Percentiles rank a stretch among this genome's conserved stretches.
Conservation (phyloP, 1,140 invertebrate genomes). For the Dysdera silvatica region DNA sequence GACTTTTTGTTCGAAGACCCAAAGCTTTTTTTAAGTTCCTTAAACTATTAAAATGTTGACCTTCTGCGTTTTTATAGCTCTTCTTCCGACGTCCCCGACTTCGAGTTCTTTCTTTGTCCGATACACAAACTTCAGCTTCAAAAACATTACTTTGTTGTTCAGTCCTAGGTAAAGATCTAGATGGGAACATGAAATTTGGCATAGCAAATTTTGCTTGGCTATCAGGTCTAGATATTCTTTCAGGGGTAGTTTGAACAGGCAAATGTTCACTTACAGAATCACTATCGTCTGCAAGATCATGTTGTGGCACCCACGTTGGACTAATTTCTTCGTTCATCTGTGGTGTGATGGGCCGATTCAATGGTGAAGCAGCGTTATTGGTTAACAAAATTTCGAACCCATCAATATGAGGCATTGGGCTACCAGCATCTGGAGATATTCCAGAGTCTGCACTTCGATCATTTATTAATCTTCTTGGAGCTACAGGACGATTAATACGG, state of each 20-base stretch:
- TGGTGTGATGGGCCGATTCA: background rate
- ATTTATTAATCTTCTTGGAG: constrained; percentile 41
- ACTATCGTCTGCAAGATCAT: constrained; percentile 23
- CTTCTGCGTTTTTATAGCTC: constrained; percentile 11
- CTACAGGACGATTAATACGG: constrained; percentile 48
- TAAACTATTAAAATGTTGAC: constrained; percentile 20
- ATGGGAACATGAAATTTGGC: constrained; percentile 24
- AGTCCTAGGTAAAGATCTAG: constrained; percentile 12
- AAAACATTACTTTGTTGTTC: background rate
- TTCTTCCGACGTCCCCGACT: constrained; percentile 11
- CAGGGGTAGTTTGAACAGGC: background rate
- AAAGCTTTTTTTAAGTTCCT: constrained; percentile 24
- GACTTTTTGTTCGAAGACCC: constrained; percentile 10
- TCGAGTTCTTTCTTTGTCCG: constrained; percentile 11
- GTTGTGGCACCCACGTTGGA: constrained; percentile 17
- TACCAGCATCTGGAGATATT: constrained; percentile 61
- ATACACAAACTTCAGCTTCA: background rate
- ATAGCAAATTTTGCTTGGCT: constrained; percentile 18
- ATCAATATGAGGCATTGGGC: constrained; percentile 41
- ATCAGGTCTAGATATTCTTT: background rate
- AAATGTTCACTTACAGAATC: constrained; percentile 16
- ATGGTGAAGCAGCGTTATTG: constrained; percentile 1
- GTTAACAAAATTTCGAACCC: background rate
- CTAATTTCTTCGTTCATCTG: background rate
- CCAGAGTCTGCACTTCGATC: constrained; percentile 72